phyloP scores from a whole-genome alignment of 2,888 invertebrate species.

The Lithophane semibrunnea region DNA sequence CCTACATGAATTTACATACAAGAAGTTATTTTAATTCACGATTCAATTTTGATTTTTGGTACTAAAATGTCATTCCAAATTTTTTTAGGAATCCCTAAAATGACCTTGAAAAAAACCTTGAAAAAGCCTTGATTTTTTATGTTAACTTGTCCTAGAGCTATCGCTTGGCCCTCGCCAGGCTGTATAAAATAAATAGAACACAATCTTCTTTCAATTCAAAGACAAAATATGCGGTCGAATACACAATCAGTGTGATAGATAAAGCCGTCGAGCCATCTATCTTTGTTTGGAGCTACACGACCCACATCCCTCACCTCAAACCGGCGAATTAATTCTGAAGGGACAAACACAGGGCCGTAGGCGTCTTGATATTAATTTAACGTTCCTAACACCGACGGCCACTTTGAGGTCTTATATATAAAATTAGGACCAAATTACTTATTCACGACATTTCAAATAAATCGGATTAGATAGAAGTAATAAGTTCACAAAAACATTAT shows the following conservation, averaged over 20 bases:
- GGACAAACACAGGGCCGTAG: slow-evolving; percentile 19
- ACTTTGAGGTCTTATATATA: slow-evolving; percentile 18
- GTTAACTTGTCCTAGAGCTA: not conserved
- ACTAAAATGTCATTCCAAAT: not conserved
- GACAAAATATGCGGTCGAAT: slow-evolving; percentile 21
- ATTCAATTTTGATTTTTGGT: not conserved
- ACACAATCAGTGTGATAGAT: slow-evolving; percentile 32
- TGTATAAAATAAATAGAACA: not conserved
- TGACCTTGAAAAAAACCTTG: no score
- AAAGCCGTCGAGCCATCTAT: slow-evolving; percentile 36
- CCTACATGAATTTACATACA: not conserved
- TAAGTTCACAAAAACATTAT: not conserved
- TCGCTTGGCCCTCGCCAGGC: no score
- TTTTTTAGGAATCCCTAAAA: not conserved
- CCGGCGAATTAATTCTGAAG: slow-evolving; percentile 52
- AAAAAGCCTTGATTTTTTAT: not conserved
- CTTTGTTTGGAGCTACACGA: slow-evolving; percentile 41
- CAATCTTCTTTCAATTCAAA: slow-evolving; percentile 8
- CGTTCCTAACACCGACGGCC: slow-evolving; percentile 6
- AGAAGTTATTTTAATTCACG: not conserved
- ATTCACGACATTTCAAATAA: slow-evolving; percentile 25
- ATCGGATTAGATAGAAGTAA: not conserved
- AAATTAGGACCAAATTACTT: slow-evolving; percentile 37
- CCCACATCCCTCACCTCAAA: slow-evolving; percentile 38
- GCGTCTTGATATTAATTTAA: slow-evolving; percentile 37